phyloP scores from a whole-genome alignment of 2,888 invertebrate genomes.

The Sympetrum striolatum region DNA sequence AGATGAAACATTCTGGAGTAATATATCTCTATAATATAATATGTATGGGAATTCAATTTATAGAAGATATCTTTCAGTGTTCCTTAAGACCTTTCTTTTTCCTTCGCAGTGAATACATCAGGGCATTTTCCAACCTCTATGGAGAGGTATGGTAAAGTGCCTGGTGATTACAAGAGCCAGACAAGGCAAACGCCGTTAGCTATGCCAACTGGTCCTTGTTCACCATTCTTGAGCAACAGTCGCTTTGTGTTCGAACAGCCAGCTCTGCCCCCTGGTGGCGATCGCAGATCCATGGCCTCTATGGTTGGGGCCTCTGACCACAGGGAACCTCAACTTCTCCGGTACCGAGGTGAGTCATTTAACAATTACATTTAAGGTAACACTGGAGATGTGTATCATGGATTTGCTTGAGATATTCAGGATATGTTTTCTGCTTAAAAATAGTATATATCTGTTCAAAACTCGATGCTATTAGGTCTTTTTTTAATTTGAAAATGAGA shows the following conservation, averaged over 20 bases:
- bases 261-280: not conserved
- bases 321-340: slow-evolving; percentile 29
- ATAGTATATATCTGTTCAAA: too few relatives aligned
- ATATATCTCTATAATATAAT: too few relatives aligned
- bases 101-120: slow-evolving; percentile 13
- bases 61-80: too few relatives aligned
- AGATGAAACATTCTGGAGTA: too few relatives aligned
- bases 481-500: too few relatives aligned
- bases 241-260: slow-evolving; percentile 25
- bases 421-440: too few relatives aligned
- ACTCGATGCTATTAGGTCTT: too few relatives aligned
- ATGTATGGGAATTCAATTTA: too few relatives aligned
- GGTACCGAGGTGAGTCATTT: slow-evolving; percentile 8
- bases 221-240: slow-evolving; percentile 33
- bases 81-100: too few relatives aligned
- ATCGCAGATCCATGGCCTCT: slow-evolving; percentile 15
- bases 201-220: not conserved
- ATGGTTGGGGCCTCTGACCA: slow-evolving; percentile 9
- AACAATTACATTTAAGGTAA: not conserved
- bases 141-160: slow-evolving; percentile 34
- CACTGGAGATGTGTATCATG: too few relatives aligned
- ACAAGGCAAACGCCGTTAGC: slow-evolving; percentile 2
- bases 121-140: slow-evolving; percentile 35
- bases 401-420: too few relatives aligned
- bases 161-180: slow-evolving; percentile 4